Evolutionary conservation across 1,140 invertebrate species (phyloP), one percentile per base, ranked within the genome.

Genomic region (Charaxes varanes): DNA sequence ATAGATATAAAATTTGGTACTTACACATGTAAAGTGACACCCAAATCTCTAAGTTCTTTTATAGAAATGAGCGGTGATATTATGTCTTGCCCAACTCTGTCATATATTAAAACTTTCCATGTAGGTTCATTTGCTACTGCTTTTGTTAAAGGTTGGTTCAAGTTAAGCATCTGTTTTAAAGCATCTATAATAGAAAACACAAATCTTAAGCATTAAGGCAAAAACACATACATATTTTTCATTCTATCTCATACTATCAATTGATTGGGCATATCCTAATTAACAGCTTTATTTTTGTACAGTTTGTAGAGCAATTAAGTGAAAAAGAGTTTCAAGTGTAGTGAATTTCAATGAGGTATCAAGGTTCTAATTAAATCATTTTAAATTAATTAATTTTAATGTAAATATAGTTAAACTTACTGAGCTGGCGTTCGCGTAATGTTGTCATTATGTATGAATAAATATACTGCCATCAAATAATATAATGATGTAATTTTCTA

Each of bases 31-130:
- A 99, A 87, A 27, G 98, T 99, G 7, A 99, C 94, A 44, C 98
- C 98, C 55, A 97, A 84, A 81, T 99, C 97, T 65, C 97, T 79
- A 1, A 99, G 85, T 74, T 99, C 97, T 84, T 98, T 98, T 0
- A 99, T 92, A 22, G 95, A 95, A 63, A 99, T 89, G 28, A 99
- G 81, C 2, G 98, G 97, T 8, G 97, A 98, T 59, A 99, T 98
- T 27, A 99, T 99, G 74, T 99, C 97, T 85, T 99, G 97, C 3
- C 97, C 97, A 58, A 92, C 90, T 60, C 94, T 89, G 82, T 99
- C 98, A 70, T 99, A 99, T 38, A 99, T 91, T 26, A 99, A 85
- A 45, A 99, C 90, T 86, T 98, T 98, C 96, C 96, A 98, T 19
- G 93, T 90, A 18, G 96, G 96, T 85, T 97, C 94, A 23, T 89